Conservation (phyloP, 1,140 invertebrate species). For the Idris sp. region DNA sequence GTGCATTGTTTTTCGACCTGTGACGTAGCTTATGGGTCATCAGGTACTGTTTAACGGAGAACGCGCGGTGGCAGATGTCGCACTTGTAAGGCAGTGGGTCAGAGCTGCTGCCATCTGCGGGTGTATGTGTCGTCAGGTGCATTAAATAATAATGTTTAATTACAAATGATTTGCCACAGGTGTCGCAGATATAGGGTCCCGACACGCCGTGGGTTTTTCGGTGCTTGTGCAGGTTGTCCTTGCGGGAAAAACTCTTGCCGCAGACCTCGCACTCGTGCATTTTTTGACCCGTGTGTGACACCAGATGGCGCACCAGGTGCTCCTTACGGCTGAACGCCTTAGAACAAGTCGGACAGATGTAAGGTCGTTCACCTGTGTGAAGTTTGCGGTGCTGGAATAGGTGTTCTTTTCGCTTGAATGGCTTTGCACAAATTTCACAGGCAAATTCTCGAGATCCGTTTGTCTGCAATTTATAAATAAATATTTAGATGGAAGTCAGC, state of each 20-base stretch:
- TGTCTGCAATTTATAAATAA: slow-evolving; percentile 7
- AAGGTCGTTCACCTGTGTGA: slow-evolving; percentile 88
- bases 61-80: slow-evolving; percentile 79
- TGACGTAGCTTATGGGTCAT: slow-evolving; percentile 78
- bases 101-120: slow-evolving; percentile 66
- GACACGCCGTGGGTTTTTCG: slow-evolving; percentile 82
- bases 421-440: slow-evolving; percentile 81
- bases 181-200: slow-evolving; percentile 84
- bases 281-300: slow-evolving; percentile 86
- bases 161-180: slow-evolving; percentile 85
- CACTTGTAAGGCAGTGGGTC: slow-evolving; percentile 79
- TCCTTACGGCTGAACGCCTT: slow-evolving; percentile 87
- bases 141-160: slow-evolving; percentile 84
- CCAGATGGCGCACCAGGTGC: slow-evolving; percentile 85
- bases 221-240: slow-evolving; percentile 88
- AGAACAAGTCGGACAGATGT: slow-evolving; percentile 83
- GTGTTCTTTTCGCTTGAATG: slow-evolving; percentile 82
- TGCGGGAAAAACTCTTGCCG: slow-evolving; percentile 86
- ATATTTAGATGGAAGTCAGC: no score
- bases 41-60: slow-evolving; percentile 78
- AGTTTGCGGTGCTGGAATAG: slow-evolving; percentile 82
- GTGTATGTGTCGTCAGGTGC: slow-evolving; percentile 79
- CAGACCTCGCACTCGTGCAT: slow-evolving; percentile 87
- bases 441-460: slow-evolving; percentile 71
- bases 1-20: slow-evolving; percentile 69